phyloP scores from a whole-genome alignment of 2,888 invertebrate genomes.

The Argynnis bischoffii region DNA sequence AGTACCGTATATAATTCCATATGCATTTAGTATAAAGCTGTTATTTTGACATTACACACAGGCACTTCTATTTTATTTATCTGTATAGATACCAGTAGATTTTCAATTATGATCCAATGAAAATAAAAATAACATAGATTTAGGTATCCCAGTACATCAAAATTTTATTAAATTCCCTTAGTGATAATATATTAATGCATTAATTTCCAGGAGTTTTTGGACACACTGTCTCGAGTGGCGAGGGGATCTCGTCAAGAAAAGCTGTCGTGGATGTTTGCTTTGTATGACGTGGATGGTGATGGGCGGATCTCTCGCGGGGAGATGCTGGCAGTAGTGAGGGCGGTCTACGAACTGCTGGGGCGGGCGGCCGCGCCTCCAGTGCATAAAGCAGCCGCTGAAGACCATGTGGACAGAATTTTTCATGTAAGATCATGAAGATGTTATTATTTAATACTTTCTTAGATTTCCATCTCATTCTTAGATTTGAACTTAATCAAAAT shows the following conservation, averaged over 20 bases:
- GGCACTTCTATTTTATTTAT: no score
- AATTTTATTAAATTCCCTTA: no score
- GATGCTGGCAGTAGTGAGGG: constrained; percentile 91
- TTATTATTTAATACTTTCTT: background rate
- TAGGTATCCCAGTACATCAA: no score
- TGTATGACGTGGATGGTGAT: constrained; percentile 94
- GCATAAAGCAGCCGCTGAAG: constrained; percentile 87
- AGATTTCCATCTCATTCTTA: no score
- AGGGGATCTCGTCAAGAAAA: constrained; percentile 93
- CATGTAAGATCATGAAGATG: constrained; percentile 77
- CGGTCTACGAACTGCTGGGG: constrained; percentile 94
- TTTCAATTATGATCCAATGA: no score
- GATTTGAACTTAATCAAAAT: no score
- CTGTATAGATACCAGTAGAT: no score
- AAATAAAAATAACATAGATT: no score
- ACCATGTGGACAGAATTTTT: constrained; percentile 93
- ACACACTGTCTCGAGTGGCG: constrained; percentile 91
- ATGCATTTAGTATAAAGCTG: no score
- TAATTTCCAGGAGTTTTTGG: constrained; percentile 88
- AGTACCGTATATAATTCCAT: no score
- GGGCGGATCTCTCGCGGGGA: constrained; percentile 92
- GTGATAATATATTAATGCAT: no score
- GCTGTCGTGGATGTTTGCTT: constrained; percentile 92
- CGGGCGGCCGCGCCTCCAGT: constrained; percentile 88
- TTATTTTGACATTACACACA: no score